phyloP scores from a whole-genome alignment of 1,140 invertebrate genomes.

The Bacillus rossius region DNA sequence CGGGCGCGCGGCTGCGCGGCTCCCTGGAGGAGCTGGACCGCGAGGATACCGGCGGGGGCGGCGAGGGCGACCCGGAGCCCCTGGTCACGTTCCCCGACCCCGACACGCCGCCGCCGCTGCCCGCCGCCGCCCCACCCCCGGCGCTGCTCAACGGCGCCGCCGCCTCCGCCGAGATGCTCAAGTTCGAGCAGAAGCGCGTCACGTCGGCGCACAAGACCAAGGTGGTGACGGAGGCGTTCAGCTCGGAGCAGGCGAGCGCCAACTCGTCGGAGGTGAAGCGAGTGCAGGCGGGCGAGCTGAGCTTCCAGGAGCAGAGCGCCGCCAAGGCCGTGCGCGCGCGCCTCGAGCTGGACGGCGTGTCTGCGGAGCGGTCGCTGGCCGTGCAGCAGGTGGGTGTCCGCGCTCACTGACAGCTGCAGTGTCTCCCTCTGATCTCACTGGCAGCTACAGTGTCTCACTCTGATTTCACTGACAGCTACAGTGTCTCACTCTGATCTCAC shows the following conservation, averaged over 20 bases:
- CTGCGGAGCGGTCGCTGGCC: conserved; percentile 67
- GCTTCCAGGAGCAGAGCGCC: conserved; percentile 64
- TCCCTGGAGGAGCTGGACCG: conserved; percentile 61
- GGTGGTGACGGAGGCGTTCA: conserved; percentile 71
- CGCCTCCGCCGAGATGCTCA: conserved; percentile 56
- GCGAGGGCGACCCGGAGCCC: conserved; percentile 43
- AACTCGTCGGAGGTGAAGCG: conserved; percentile 73
- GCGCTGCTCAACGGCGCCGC: conserved; percentile 42
- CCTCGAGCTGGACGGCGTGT: conserved; percentile 67
- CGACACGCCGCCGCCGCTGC: conserved; percentile 52
- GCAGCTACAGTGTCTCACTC: too few species aligned
- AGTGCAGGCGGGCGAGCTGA: conserved; percentile 70
- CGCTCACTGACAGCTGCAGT: too few species aligned
- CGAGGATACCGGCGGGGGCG: conserved; percentile 28
- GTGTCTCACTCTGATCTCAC: too few species aligned
- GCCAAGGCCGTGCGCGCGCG: conserved; percentile 53
- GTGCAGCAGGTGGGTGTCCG: conserved; percentile 57
- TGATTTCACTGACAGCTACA: too few species aligned
- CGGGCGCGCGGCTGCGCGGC: conserved; percentile 48
- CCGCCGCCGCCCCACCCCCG: conserved; percentile 39
- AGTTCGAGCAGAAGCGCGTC: conserved; percentile 71
- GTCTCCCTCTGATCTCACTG: too few species aligned
- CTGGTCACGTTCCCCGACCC: conserved; percentile 74
- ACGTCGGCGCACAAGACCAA: conserved; percentile 75
- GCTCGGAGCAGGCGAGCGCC: conserved; percentile 63